These are phyloP conservation scores for Burhinus oedicnemus DNA, from an alignment of 2,113 vertebrate species.

Conservation along the genomic window DNA sequence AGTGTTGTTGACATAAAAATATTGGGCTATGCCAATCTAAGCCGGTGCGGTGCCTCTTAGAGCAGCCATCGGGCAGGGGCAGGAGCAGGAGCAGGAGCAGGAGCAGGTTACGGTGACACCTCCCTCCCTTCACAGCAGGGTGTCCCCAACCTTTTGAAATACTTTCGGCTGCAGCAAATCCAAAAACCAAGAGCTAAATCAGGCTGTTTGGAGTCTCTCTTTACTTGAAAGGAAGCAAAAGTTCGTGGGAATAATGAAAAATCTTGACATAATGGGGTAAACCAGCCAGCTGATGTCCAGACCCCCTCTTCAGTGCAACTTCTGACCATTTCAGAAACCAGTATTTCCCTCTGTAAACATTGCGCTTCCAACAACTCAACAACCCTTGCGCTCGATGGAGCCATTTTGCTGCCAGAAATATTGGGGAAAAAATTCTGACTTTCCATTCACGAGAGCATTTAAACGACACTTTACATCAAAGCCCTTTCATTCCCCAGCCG, in stretches of 20 bases:
- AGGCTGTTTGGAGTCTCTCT: not conserved
- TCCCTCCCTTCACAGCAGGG: not conserved
- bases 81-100: too few relatives aligned
- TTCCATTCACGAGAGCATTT: constrained; percentile 29
- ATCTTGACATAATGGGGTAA: not conserved
- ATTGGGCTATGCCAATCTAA: not conserved
- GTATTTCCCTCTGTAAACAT: not conserved
- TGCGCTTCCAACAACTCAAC: not conserved
- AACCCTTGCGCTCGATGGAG: not conserved
- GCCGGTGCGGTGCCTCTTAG: rapidly evolving
- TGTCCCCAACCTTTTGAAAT: not conserved
- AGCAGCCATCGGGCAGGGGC: not conserved
- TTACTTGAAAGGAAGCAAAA: not conserved
- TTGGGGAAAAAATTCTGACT: not conserved
- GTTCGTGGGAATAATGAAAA: not conserved
- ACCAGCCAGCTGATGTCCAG: not conserved
- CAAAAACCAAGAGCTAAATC: not conserved
- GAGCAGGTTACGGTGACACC: not conserved
- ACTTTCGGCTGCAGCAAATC: not conserved
- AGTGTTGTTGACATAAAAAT: not conserved
- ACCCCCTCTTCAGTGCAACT: not conserved
- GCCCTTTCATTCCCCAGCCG: not conserved
- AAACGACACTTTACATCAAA: constrained; percentile 18
- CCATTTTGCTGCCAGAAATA: not conserved
- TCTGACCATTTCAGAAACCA: not conserved